These are phyloP conservation scores for Abscondita cerata DNA, from an alignment of 2,888 invertebrate genomes.

Conservation along the genomic window DNA sequence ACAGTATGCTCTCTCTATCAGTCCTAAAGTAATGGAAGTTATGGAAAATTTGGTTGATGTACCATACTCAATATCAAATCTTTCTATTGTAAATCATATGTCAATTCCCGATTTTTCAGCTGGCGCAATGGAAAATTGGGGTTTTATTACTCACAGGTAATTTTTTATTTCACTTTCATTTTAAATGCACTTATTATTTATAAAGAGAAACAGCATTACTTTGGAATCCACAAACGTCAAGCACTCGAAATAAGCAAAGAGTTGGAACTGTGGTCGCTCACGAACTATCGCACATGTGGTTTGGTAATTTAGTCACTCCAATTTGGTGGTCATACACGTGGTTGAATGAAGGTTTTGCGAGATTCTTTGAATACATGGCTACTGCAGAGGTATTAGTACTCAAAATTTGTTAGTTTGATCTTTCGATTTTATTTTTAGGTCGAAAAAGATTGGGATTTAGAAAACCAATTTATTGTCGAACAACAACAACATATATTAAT, in stretches of 20 bases:
- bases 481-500: conserved; percentile 71
- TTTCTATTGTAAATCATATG: conserved; percentile 82
- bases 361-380: conserved; percentile 75
- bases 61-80: conserved; percentile 63
- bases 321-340: conserved; percentile 79
- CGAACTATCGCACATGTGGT: conserved; percentile 85
- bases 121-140: conserved; percentile 95
- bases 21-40: conserved; percentile 58
- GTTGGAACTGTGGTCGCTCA: conserved; percentile 75
- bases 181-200: conserved; percentile 32
- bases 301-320: conserved; percentile 77
- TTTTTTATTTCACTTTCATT: not conserved
- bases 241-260: conserved; percentile 67
- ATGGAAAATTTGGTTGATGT: conserved; percentile 67
- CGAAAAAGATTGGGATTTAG: conserved; percentile 68
- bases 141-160: conserved; percentile 80
- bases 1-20: conserved; percentile 58
- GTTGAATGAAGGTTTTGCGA: conserved; percentile 78
- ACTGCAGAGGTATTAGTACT: conserved; percentile 64
- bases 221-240: conserved; percentile 57
- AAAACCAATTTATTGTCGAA: conserved; percentile 73
- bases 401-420: no score
- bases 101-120: conserved; percentile 84
- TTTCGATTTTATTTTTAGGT: conserved; percentile 60
- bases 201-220: conserved; percentile 69